Evolutionary conservation across 2,797 vertebrate genomes (phyloP).

Genomic region (Hephaestus fuliginosus): DNA sequence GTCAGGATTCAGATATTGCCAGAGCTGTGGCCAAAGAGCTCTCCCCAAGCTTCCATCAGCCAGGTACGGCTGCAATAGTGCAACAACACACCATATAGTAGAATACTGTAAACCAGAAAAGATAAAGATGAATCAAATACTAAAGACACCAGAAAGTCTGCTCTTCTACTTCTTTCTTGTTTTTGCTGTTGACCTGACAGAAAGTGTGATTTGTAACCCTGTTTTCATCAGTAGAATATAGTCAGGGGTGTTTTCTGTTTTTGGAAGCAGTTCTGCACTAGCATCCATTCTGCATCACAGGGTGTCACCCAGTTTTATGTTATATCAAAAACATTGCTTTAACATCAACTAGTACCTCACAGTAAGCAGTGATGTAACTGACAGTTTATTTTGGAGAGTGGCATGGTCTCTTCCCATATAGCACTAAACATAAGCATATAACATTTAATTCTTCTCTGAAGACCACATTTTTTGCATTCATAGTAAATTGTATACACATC

Average conservation of each 20-base stretch:
- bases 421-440: too few relatives aligned
- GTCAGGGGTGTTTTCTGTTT: background rate
- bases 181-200: too few relatives aligned
- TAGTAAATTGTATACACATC: too few relatives aligned
- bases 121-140: background rate
- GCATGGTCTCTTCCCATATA: background rate
- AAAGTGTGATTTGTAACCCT: background rate
- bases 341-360: background rate
- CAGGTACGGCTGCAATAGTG: constrained; percentile 73
- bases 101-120: background rate
- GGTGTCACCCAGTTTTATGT: background rate
- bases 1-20: constrained; percentile 94
- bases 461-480: too few relatives aligned
- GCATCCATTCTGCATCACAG: background rate
- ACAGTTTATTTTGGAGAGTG: too few relatives aligned
- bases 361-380: background rate
- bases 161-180: too few relatives aligned
- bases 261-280: background rate
- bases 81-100: background rate
- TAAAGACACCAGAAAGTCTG: too few relatives aligned
- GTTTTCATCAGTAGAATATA: background rate
- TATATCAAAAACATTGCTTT: background rate
- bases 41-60: constrained; percentile 95
- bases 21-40: constrained; percentile 94
- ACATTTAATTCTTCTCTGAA: too few relatives aligned